These are phyloP conservation scores for Drosophila sp. DNA, from an alignment of 1,140 invertebrate species.

Conservation along the genomic window DNA sequence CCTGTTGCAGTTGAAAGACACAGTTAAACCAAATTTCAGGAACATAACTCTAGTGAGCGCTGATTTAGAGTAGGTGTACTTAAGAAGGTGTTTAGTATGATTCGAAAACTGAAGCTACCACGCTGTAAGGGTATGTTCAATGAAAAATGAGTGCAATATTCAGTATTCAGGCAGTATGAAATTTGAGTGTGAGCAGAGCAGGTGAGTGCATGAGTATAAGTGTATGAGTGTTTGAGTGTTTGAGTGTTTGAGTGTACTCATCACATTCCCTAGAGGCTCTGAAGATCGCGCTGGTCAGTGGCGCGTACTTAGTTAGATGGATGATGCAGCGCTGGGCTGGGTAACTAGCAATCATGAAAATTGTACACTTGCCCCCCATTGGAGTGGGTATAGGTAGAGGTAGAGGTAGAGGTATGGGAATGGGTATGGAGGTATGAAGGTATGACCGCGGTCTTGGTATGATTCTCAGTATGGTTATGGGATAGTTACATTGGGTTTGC, in stretches of 20 bases:
- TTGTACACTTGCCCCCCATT: slow-evolving; percentile 59
- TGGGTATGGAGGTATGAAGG: not conserved
- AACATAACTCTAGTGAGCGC: too few relatives aligned
- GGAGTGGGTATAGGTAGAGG: slow-evolving; percentile 7
- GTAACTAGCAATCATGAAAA: slow-evolving; percentile 78
- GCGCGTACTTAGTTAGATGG: slow-evolving; percentile 74
- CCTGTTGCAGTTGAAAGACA: too few relatives aligned
- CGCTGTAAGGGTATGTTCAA: too few relatives aligned
- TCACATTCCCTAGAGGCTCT: slow-evolving; percentile 25
- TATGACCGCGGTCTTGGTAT: not conserved
- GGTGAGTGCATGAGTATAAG: not conserved
- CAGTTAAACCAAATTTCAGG: too few relatives aligned
- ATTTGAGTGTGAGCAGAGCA: slow-evolving; percentile 5
- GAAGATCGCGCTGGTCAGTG: slow-evolving; percentile 59
- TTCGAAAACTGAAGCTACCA: too few relatives aligned
- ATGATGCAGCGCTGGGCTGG: slow-evolving; percentile 43
- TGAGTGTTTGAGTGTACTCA: slow-evolving; percentile 18
- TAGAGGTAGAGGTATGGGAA: slow-evolving; percentile 5
- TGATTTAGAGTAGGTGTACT: too few relatives aligned
- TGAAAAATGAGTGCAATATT: slow-evolving; percentile 21
- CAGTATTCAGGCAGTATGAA: not conserved
- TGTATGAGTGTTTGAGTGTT: slow-evolving; percentile 5
- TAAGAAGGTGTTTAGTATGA: too few relatives aligned
- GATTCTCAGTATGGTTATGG: not conserved
- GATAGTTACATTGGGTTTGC: slow-evolving; percentile 20